Base-by-base conservation (phyloP, 2,113 vertebrate species). In the Chloropsis hardwickii region DNA sequence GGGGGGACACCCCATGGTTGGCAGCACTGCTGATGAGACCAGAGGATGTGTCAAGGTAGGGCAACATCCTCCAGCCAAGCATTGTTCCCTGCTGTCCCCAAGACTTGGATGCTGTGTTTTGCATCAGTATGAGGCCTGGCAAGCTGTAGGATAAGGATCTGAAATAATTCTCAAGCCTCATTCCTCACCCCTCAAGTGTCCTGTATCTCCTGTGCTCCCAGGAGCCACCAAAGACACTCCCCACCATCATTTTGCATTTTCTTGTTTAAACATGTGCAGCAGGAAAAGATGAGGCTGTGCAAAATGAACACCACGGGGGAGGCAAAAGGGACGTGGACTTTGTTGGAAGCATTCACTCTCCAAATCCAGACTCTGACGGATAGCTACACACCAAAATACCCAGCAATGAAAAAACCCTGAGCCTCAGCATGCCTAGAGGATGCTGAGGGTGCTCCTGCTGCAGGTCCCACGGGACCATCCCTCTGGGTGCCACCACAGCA, bases 91-190 rank as follows among this genome's bases (percentile, higher is more conserved):
- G 22, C 58, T 29, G 42, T 66, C 33, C 33, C 57, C 60, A 73
- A 18, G 50, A 50, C 10, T 21, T 2, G 1, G 51, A 58, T 54
- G 29, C 12, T 29, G 28, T 12, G 27, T 39, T 60, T 50, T 5
- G 0, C 21, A 51, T 31, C 1, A 1, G 18, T 21, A 44, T 44
- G 14, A 39, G 33, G 20, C 51, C 29, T 11, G 1, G 21, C 6
- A 31, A 58, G 16, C 18, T 3, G 4, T 1, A 20, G 57, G 60
- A 70, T 4, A 45, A 23, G 20, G 44, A 40, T 14, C 27, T 37
- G 37, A 51, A 66, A 24, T 8, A 31, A 33, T 62, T 65, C n/a
- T 45, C 8, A 21, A 5, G 5, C 37, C 37, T 60, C 40, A 35
- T 24, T 60, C 37, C 33, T 64, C 47, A 81, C 3, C 11, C 2